Conservation (phyloP, 2,113 vertebrate species). For the Copsychus sechellarum region DNA sequence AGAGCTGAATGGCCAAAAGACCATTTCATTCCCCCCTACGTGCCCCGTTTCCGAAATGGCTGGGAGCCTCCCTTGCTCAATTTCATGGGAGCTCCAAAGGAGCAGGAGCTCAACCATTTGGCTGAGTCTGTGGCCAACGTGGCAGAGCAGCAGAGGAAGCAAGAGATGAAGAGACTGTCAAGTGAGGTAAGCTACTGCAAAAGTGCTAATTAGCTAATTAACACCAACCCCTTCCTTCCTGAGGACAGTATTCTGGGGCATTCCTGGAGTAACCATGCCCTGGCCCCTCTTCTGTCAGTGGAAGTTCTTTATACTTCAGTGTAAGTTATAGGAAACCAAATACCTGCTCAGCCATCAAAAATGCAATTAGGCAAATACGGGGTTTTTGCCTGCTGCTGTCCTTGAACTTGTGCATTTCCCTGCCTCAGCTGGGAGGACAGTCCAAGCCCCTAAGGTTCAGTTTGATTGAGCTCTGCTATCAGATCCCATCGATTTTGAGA, state of each 20-base stretch:
- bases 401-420: background rate
- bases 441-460: background rate
- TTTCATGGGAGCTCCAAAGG: slow-evolving; percentile 66
- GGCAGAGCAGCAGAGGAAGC: slow-evolving; percentile 80
- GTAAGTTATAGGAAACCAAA: background rate
- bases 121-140: slow-evolving; percentile 74
- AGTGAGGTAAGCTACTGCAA: slow-evolving; percentile 69
- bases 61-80: slow-evolving; percentile 89
- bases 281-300: background rate
- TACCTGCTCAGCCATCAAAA: background rate
- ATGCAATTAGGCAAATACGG: background rate
- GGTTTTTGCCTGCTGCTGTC: background rate
- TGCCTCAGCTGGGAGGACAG: background rate
- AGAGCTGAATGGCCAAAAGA: slow-evolving; percentile 95
- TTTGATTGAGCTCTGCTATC: background rate
- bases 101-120: slow-evolving; percentile 82
- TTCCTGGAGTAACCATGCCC: background rate
- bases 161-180: slow-evolving; percentile 70
- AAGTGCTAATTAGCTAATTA: rapidly evolving
- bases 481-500: background rate
- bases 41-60: slow-evolving; percentile 86
- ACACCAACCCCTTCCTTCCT: background rate
- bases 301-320: background rate
- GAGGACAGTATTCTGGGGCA: background rate
- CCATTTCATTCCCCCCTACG: slow-evolving; percentile 85